These are phyloP conservation scores for Trisateles emortualis DNA, from an alignment of 2,888 invertebrate species.

Conservation along the genomic window DNA sequence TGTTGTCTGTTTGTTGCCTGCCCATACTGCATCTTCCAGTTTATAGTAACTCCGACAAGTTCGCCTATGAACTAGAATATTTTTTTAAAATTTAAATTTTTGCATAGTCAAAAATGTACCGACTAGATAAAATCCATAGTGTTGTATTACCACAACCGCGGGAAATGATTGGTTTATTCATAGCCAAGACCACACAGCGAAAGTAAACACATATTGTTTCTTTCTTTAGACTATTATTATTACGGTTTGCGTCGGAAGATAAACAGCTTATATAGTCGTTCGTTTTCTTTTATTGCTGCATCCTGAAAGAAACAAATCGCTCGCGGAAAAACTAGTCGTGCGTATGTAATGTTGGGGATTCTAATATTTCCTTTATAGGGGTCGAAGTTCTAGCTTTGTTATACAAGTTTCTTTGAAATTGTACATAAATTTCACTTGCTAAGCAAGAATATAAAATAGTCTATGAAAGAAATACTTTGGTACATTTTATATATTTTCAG, in stretches of 20 bases:
- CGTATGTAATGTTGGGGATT: constrained; percentile 19
- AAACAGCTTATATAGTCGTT: constrained; percentile 19
- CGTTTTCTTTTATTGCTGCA: constrained; percentile 14
- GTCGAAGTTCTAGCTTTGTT: constrained; percentile 18
- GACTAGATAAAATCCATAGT: not conserved
- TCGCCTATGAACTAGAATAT: no score
- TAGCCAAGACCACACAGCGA: constrained; percentile 5
- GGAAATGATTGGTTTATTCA: constrained; percentile 11
- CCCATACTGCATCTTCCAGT: no score
- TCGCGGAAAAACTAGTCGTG: constrained; percentile 11
- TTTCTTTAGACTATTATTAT: constrained; percentile 21
- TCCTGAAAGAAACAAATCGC: constrained; percentile 20
- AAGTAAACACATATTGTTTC: constrained; percentile 9
- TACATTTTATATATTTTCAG: no score
- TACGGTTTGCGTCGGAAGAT: constrained; percentile 15
- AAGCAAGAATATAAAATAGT: not conserved
- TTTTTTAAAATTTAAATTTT: no score
- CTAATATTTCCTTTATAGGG: constrained; percentile 24
- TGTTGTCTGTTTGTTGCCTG: no score
- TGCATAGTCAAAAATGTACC: no score
- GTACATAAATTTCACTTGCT: not conserved
- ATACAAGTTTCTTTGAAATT: not conserved
- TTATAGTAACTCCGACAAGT: no score
- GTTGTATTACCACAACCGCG: not conserved
- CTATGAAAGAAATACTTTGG: no score